These are phyloP conservation scores for Amphipyra berbera DNA, from an alignment of 2,888 invertebrate species.

Conservation along the genomic window DNA sequence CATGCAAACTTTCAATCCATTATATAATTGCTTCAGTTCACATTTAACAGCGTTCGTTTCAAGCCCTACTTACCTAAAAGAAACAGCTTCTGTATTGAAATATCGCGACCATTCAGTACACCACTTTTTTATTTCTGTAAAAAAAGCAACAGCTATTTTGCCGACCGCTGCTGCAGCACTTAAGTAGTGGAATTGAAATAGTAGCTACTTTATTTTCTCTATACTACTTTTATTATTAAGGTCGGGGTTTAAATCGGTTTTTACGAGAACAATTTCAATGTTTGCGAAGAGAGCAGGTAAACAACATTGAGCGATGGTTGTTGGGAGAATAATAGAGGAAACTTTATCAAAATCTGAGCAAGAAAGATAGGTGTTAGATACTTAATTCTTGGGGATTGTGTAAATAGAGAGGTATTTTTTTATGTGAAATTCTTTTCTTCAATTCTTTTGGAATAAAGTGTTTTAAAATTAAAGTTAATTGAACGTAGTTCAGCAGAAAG, in stretches of 20 bases:
- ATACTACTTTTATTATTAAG: constrained; percentile 26
- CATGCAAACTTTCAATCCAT: not conserved
- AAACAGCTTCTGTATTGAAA: constrained; percentile 32
- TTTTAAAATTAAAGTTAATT: no score
- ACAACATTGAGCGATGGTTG: constrained; percentile 38
- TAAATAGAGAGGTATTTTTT: no score
- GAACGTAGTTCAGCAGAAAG: no score
- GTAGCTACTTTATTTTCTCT: constrained; percentile 42
- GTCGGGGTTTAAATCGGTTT: constrained; percentile 19
- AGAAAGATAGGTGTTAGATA: constrained; percentile 2
- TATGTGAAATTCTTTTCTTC: no score
- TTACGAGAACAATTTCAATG: constrained; percentile 33
- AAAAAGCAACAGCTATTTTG: constrained; percentile 37
- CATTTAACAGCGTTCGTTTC: constrained; percentile 7
- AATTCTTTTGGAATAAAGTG: no score
- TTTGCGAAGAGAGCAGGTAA: constrained; percentile 40
- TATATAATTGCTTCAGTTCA: constrained; percentile 15
- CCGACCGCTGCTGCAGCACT: constrained; percentile 46
- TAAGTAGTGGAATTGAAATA: constrained; percentile 55
- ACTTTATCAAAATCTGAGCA: constrained; percentile 12
- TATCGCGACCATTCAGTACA: constrained; percentile 41
- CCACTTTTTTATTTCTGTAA: constrained; percentile 18
- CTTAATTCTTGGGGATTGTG: constrained; percentile 8
- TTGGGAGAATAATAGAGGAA: constrained; percentile 15
- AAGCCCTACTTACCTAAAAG: constrained; percentile 35